Evolutionary conservation across 2,113 vertebrate species (phyloP).

Genomic region (Steatornis caripensis): DNA sequence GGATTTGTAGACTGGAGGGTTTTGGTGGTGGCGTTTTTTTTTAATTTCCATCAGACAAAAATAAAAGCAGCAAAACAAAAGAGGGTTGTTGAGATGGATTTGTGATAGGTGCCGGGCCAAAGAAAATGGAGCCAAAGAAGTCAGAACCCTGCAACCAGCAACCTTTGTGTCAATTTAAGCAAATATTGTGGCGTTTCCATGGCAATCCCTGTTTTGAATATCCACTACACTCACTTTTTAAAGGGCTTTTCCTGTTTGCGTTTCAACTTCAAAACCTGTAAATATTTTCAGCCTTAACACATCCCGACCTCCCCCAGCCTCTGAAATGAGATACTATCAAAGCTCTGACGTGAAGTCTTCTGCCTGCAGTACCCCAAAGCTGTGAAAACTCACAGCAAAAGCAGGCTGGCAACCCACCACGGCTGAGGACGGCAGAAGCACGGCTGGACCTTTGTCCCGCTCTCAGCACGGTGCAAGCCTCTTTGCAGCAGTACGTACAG

Average conservation of each 20-base stretch:
- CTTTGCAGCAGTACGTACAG: background rate
- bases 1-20: background rate
- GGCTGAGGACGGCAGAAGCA: background rate
- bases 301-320: conserved; percentile 25
- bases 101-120: conserved; percentile 67
- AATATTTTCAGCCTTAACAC: conserved; percentile 75
- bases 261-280: conserved; percentile 80
- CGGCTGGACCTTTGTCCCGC: background rate
- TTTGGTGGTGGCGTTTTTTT: background rate
- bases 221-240: conserved; percentile 78
- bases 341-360: background rate
- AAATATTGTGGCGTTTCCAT: conserved; percentile 88
- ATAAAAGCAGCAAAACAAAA: conserved; percentile 40
- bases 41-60: conserved; percentile 23
- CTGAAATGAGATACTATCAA: background rate
- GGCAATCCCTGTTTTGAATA: conserved; percentile 83
- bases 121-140: conserved; percentile 70
- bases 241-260: conserved; percentile 84
- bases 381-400: background rate
- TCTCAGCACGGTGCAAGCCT: background rate
- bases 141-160: conserved; percentile 72
- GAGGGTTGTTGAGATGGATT: conserved; percentile 45
- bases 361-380: background rate
- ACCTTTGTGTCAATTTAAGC: conserved; percentile 84
- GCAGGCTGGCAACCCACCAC: background rate